Evolutionary conservation across 2,888 invertebrate genomes (phyloP).

Genomic region (Lepidochitona cinerea): DNA sequence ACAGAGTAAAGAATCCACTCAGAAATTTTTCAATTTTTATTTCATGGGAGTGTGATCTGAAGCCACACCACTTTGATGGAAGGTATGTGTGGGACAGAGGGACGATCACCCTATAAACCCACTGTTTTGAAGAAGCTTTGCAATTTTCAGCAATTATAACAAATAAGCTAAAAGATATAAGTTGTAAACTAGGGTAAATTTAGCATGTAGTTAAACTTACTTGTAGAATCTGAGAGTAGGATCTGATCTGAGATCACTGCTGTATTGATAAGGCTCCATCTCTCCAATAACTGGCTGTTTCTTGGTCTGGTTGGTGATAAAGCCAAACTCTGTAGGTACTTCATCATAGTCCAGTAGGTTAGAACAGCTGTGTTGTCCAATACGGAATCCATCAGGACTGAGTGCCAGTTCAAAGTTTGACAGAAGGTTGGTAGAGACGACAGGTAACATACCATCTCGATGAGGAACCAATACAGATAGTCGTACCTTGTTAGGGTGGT

Average conservation of each 20-base stretch:
- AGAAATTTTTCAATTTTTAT: too few species aligned
- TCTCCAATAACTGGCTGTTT: slow-evolving; percentile 52
- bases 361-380: slow-evolving; percentile 68
- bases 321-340: slow-evolving; percentile 54
- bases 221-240: slow-evolving; percentile 66
- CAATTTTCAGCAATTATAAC: too few species aligned
- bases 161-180: too few species aligned
- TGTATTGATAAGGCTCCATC: slow-evolving; percentile 65
- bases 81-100: too few species aligned
- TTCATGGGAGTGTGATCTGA: too few species aligned
- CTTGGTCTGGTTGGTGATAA: slow-evolving; percentile 60
- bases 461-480: slow-evolving; percentile 67
- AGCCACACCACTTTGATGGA: too few species aligned
- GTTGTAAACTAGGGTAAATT: too few species aligned
- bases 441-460: slow-evolving; percentile 69
- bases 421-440: slow-evolving; percentile 65
- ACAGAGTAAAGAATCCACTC: too few species aligned
- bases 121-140: too few species aligned
- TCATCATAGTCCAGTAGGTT: slow-evolving; percentile 65
- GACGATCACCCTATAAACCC: too few species aligned
- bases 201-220: too few species aligned
- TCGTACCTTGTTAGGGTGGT: slow-evolving; percentile 63
- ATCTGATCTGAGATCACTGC: slow-evolving; percentile 47
- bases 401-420: slow-evolving; percentile 69
- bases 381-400: slow-evolving; percentile 62